Evolutionary conservation across 2,888 invertebrate genomes (phyloP).

Genomic region (Cephalotes varians): DNA sequence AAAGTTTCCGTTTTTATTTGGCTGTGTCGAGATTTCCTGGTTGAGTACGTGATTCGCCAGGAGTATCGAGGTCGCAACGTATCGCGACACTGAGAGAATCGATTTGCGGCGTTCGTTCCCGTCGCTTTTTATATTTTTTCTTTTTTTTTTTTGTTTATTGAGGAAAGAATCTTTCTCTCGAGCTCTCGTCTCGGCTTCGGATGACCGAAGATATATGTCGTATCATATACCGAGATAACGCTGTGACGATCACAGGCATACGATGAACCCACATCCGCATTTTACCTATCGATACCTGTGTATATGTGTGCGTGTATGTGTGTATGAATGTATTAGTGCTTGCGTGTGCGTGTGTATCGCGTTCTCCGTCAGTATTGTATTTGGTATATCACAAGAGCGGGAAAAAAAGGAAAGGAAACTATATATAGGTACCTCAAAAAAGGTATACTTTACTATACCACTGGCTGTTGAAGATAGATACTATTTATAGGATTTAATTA

Average conservation of each 20-base stretch:
- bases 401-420: conserved; percentile 74
- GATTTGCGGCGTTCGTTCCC: conserved; percentile 21
- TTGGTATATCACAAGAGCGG: conserved; percentile 80
- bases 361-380: conserved; percentile 82
- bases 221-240: conserved; percentile 22
- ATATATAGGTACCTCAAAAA: conserved; percentile 85
- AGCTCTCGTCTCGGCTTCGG: conserved; percentile 59
- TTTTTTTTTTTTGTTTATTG: conserved; percentile 52
- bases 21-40: conserved; percentile 60
- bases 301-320: conserved; percentile 55
- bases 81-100: conserved; percentile 20
- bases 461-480: conserved; percentile 86
- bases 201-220: conserved; percentile 54
- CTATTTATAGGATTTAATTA: conserved; percentile 85
- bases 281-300: conserved; percentile 43
- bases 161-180: conserved; percentile 59
- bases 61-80: conserved; percentile 3
- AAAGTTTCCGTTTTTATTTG: conserved; percentile 68
- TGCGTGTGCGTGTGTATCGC: conserved; percentile 66
- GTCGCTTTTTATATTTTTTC: background rate
- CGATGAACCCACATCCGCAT: conserved; percentile 49
- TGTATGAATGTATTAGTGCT: conserved; percentile 42
- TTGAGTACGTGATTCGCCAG: background rate
- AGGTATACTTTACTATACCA: conserved; percentile 86
- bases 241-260: conserved; percentile 32